These are phyloP conservation scores for Apis mellifera DNA, from an alignment of 1,140 invertebrate genomes.

Conservation along the genomic window Amel_HAv3.1 CM009940.2:2129501-2130000, in stretches of 20 bases:
- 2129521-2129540: conserved; percentile 25
- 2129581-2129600: not conserved
- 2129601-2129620: conserved; percentile 30
- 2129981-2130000: conserved; percentile 46
- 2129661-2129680: conserved; percentile 33
- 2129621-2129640: conserved; percentile 28
- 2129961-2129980: conserved; percentile 32
- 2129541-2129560: conserved; percentile 26
- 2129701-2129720: conserved; percentile 18
- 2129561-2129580: not conserved
- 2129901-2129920: not conserved
- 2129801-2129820: conserved; percentile 24
- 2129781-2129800: conserved; percentile 35
- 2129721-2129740: not conserved
- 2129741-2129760: not conserved
- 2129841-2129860: conserved; percentile 46
- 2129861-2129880: conserved; percentile 37
- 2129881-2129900: not conserved
- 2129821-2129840: conserved; percentile 31
- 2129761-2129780: conserved; percentile 33
- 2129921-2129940: conserved; percentile 3
- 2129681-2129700: conserved; percentile 29
- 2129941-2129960: conserved; percentile 1
- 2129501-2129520: conserved; percentile 49
- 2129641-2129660: not conserved